Base-by-base conservation (phyloP, 1,140 invertebrate species). In the Uloborus diversus region DNA sequence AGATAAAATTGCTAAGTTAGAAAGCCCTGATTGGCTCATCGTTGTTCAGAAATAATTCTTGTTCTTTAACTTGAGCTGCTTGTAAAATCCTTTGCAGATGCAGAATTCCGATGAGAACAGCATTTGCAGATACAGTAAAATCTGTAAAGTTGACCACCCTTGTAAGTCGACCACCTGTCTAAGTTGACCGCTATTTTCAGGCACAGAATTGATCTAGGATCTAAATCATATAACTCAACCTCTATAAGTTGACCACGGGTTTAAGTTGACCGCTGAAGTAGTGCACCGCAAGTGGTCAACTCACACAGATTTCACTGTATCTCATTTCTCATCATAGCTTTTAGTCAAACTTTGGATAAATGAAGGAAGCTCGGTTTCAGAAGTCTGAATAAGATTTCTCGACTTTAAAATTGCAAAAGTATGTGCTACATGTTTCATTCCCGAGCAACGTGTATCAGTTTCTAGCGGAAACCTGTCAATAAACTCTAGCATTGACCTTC, bases 351-450 rank as follows among this genome's bases (percentile, higher is more conserved):
- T n/a, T n/a, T n/a, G n/a, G n/a, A n/a, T n/a, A n/a, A n/a, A n/a
- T n/a, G n/a, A n/a, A n/a, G n/a, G n/a, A n/a, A n/a, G n/a, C n/a
- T n/a, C n/a, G n/a, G n/a, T n/a, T n/a, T n/a, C n/a, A n/a, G n/a
- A n/a, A n/a, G n/a, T n/a, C n/a, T n/a, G n/a, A n/a, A 61, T 61
- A 23, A 61, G 30, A 61, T 30, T 61, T 13, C 27, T 61, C 14
- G 57, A 28, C 27, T 61, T 28, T 61, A 61, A 61, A 28, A 32
- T 28, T 61, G 3, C 30, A 61, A 61, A 61, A 9, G 14, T 7
- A 61, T 61, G 25, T 61, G 7, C 1, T 61, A 28, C 20, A 61
- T 28, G 20, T 61, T 61, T 1, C 25, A 61, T 32, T 1, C 57
- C 57, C 30, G 9, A 0, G 57, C 3, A 61, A 30, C 3, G 3